These are phyloP conservation scores for Apteryx mantelli DNA, from an alignment of 2,113 vertebrate genomes.

Conservation along the genomic window DNA sequence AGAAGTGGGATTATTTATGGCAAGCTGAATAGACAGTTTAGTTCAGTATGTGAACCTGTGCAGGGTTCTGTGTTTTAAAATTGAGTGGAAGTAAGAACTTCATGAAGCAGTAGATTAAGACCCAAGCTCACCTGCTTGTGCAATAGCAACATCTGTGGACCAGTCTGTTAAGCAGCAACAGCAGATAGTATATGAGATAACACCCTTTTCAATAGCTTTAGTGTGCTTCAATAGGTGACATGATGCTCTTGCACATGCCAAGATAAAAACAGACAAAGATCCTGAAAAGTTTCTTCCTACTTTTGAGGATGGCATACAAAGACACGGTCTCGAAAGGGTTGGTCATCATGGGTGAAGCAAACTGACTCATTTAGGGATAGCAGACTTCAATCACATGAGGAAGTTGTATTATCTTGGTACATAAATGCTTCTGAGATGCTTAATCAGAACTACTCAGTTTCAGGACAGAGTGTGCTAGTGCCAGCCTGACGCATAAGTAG, in stretches of 20 bases:
- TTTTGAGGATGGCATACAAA: background rate
- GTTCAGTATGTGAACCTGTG: background rate
- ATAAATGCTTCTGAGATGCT: background rate
- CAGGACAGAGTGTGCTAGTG: background rate
- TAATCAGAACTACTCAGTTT: background rate
- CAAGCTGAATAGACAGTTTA: background rate
- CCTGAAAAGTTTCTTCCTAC: background rate
- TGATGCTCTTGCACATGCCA: background rate
- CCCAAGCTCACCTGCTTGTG: background rate
- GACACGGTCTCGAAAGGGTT: background rate
- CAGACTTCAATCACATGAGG: background rate
- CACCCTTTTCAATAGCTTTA: background rate
- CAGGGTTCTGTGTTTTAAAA: background rate
- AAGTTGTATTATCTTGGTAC: background rate
- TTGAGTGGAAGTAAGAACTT: background rate
- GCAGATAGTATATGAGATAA: background rate
- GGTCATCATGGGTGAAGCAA: background rate
- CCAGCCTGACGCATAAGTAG: background rate
- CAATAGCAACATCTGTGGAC: background rate
- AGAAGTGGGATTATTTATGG: background rate
- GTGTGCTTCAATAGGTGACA: background rate
- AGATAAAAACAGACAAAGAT: background rate
- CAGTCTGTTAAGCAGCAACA: background rate
- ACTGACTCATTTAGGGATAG: background rate
- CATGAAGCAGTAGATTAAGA: background rate